Conservation (phyloP, 2,797 vertebrate species). For the Paratrypauchen microcephalus region DNA sequence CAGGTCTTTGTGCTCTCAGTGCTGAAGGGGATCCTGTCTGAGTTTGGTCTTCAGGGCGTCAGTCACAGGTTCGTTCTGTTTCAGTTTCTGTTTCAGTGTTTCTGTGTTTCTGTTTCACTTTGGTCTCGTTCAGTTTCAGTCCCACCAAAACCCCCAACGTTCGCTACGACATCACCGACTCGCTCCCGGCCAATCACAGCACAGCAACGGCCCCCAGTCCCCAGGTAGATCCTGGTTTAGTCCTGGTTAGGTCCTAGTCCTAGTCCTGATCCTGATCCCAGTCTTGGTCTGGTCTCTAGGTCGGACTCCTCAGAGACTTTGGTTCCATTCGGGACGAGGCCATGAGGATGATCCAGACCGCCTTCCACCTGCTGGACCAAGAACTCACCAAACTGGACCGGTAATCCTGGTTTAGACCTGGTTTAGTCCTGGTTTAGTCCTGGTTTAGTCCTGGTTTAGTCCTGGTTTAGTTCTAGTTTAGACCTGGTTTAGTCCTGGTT, state of each 20-base stretch:
- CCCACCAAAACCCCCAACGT: conserved; percentile 78
- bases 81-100: conserved; percentile 15
- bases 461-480: no score
- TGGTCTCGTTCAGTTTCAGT: conserved; percentile 67
- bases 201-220: background rate
- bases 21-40: conserved; percentile 80
- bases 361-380: conserved; percentile 74
- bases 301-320: conserved; percentile 65
- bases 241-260: background rate
- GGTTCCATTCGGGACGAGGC: conserved; percentile 67
- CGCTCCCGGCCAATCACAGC: conserved; percentile 22
- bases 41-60: conserved; percentile 78
- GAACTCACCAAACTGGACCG: conserved; percentile 77
- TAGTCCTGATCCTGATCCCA: background rate
- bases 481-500: no score
- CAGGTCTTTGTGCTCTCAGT: conserved; percentile 46
- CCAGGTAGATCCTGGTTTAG: background rate
- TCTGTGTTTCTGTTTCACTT: conserved; percentile 20
- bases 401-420: conserved; percentile 36
- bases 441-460: no score
- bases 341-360: conserved; percentile 71
- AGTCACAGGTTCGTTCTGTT: conserved; percentile 70
- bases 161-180: conserved; percentile 73
- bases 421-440: background rate
- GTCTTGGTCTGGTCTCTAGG: conserved; percentile 37